These are phyloP conservation scores for Crematogaster levior DNA, from an alignment of 2,888 invertebrate genomes.

Conservation along the genomic window DNA sequence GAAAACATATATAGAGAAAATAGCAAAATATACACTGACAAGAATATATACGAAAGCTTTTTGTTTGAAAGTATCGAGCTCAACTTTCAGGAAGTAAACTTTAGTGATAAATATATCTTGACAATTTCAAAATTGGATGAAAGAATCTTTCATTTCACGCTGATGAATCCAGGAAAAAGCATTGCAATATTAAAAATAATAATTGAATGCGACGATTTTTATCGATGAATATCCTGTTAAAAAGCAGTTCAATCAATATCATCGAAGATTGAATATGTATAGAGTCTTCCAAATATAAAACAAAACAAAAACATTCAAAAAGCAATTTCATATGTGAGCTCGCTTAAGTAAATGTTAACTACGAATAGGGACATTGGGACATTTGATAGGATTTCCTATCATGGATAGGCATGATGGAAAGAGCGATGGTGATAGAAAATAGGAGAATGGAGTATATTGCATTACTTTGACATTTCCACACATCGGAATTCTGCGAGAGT, in stretches of 20 bases:
- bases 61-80: neutral
- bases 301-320: neutral
- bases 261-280: neutral
- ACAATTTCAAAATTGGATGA: constrained; percentile 2
- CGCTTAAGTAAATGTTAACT: constrained; percentile 4
- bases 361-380: neutral
- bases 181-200: neutral
- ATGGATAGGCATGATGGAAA: neutral
- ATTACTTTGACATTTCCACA: constrained; percentile 38
- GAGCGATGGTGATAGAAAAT: no score
- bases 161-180: neutral
- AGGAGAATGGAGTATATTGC: no score
- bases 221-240: neutral
- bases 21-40: neutral
- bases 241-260: neutral
- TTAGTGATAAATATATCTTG: constrained; percentile 10
- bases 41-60: constrained; percentile 2
- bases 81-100: neutral
- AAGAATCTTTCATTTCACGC: neutral
- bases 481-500: constrained; percentile 8
- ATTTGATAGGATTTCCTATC: no score
- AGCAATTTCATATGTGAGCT: neutral
- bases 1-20: no score
- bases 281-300: neutral
- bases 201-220: neutral